Evolutionary conservation across 2,888 invertebrate genomes (phyloP), one percentile per base, ranked within the genome.

Genomic region (Cryptus viduatorius): DNA sequence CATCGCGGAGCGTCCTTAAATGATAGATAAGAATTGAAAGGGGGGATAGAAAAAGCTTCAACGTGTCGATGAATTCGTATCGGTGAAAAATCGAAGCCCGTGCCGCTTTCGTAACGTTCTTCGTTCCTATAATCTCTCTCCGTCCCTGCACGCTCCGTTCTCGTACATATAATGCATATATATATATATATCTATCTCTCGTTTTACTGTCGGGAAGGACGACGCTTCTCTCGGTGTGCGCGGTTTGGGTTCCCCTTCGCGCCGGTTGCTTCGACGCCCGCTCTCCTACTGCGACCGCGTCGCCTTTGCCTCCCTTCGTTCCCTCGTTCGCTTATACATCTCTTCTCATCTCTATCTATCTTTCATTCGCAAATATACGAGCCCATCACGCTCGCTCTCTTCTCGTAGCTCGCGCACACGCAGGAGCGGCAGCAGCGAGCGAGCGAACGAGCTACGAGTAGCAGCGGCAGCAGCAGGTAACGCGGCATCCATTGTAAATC

Each of bases 301-400:
- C 84, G 44, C 67, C 72, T 61, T 80, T 86, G 77, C 86, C 83
- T 88, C 84, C 87, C 79, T 82, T 87, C 86, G 85, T 87, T 85
- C 83, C 37, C 86, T 87, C 88, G 79, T 79, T 84, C 84, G 86
- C 42, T 76, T 61, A 53, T 68, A 69, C 44, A 68, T 69, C 78
- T 71, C 31, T 68, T 37, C 50, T 44, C 65, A 50, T 82, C 82
- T 82, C 71, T 71, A 24, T 81, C 56, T 50, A 31, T 81, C 71
- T 48, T 46, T 44, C 76, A 19, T 53, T 29, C 42, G 56, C 56
- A 37, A 44, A 76, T 75, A 53, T 53, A 31, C 37, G 24, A 67
- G 44, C 8, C n/a, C 42, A 61, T 68, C 46, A 68, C 67, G 65
- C 50, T 67, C 46, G 50, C 59, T 29, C 24, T 14, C 71, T 24